Conservation (phyloP, 2,888 invertebrate species). For the Teleogryllus oceanicus region DNA sequence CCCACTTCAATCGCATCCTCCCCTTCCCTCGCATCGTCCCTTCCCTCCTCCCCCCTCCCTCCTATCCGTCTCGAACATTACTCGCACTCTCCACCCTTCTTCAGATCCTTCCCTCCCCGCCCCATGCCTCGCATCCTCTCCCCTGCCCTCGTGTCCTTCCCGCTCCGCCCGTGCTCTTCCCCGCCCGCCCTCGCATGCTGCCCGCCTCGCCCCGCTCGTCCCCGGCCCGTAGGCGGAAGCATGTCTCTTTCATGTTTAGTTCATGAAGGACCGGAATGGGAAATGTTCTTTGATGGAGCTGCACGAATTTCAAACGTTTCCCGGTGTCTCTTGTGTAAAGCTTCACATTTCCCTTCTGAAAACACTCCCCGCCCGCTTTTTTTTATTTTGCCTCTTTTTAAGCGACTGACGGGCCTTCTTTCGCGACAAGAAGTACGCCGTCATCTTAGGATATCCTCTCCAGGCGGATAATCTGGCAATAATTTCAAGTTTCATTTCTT, state of each 20-base stretch:
- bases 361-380: neutral
- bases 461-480: too few species aligned
- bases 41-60: too few species aligned
- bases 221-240: neutral
- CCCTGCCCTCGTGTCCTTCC: neutral
- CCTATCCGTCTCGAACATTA: too few species aligned
- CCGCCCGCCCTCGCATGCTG: neutral
- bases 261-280: constrained; percentile 18
- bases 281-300: constrained; percentile 1
- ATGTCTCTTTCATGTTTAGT: neutral
- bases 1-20: too few species aligned
- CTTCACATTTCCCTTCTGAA: neutral
- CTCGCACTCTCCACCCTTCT: too few species aligned
- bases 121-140: too few species aligned
- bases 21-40: too few species aligned
- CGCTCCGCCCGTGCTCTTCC: neutral
- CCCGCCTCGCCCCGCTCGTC: neutral
- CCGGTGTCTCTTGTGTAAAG: neutral
- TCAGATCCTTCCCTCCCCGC: neutral
- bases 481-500: too few species aligned
- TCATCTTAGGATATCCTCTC: neutral
- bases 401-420: neutral
- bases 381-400: neutral
- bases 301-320: constrained; percentile 18
- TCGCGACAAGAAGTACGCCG: neutral